Percentiles rank a stretch among this genome's conserved stretches.
Evolutionary conservation across 2,113 vertebrate species (phyloP).

Genomic region (Poeciliopsis turrubarensis): DNA sequence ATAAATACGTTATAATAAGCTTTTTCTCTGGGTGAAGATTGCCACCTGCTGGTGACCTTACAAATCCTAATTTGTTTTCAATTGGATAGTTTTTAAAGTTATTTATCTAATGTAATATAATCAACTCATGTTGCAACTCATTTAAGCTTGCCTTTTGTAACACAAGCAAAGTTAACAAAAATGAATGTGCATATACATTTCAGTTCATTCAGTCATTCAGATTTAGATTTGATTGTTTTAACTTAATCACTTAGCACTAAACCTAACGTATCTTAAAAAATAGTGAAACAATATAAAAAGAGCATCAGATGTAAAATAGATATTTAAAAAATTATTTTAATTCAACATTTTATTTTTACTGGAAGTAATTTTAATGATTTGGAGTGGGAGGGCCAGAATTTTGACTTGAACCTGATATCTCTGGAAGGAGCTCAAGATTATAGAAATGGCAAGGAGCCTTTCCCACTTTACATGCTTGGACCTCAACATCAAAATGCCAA

Average conservation of each 20-base stretch:
- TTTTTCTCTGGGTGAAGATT: conserved; percentile 61
- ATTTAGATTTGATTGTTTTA: not conserved
- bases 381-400: no score
- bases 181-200: not conserved
- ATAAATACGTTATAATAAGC: conserved; percentile 16
- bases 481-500: no score
- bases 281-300: not conserved
- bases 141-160: no score
- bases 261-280: not conserved
- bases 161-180: not conserved
- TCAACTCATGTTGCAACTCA: no score
- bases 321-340: no score
- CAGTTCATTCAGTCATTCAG: not conserved
- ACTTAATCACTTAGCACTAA: not conserved
- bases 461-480: no score
- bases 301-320: not conserved
- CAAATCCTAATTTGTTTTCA: not conserved
- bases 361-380: no score
- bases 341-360: no score
- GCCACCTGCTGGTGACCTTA: conserved; percentile 71
- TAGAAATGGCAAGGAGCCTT: no score
- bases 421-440: no score
- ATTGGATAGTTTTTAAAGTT: not conserved
- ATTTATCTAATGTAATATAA: no score
- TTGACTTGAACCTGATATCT: no score